A percentile compares a stretch with the other conserved stretches of the same genome.
phyloP scores from a whole-genome alignment of 2,113 vertebrate species.

The Ictalurus punctatus region DNA sequence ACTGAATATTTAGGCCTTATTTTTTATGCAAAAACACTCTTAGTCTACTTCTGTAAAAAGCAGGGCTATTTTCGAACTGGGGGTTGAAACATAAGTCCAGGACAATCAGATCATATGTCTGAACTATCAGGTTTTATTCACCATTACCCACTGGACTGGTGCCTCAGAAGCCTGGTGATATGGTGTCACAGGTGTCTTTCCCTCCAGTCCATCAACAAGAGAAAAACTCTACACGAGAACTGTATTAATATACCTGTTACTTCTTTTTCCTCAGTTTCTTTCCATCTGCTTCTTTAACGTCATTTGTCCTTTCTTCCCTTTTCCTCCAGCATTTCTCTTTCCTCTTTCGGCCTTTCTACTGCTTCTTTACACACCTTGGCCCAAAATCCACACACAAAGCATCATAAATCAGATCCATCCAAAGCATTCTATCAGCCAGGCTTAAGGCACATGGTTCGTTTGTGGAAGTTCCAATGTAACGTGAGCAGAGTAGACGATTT shows the following conservation, averaged over 20 bases:
- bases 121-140: slow-evolving; percentile 22
- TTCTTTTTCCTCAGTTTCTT: not conserved
- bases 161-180: slow-evolving; percentile 1
- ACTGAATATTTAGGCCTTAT: not conserved
- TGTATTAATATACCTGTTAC: not conserved
- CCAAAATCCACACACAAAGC: not conserved
- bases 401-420: not conserved
- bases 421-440: too few relatives aligned
- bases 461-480: not conserved
- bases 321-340: not conserved
- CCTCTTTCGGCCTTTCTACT: not conserved
- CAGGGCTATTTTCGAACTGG: slow-evolving; percentile 6
- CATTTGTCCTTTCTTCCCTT: not conserved
- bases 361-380: not conserved
- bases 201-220: not conserved
- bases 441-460: not conserved
- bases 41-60: not conserved
- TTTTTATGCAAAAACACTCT: not conserved
- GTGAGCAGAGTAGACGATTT: not conserved
- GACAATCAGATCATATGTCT: slow-evolving; percentile 18
- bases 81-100: not conserved
- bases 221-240: not conserved
- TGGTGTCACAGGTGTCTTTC: slow-evolving; percentile 16
- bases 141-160: slow-evolving; percentile 17
- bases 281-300: not conserved